Percentiles rank a stretch among this genome's conserved stretches.
phyloP scores from a whole-genome alignment of 1,140 invertebrate species.

The Sarcophaga bullata region DNA sequence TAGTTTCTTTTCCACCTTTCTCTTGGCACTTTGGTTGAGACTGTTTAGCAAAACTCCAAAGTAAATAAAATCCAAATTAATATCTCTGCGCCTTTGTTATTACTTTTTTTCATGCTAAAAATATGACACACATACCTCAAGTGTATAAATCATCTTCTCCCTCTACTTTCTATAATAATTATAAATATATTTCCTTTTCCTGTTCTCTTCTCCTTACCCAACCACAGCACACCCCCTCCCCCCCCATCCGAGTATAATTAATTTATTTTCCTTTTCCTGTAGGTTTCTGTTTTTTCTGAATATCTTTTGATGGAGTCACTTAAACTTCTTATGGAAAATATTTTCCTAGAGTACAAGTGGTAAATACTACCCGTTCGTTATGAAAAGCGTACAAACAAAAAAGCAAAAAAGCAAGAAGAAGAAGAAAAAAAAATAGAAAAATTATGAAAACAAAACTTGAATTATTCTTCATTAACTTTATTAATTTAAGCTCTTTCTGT shows the following conservation, averaged over 20 bases:
- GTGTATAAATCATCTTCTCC: neutral
- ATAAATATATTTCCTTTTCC: neutral
- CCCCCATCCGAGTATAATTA: neutral
- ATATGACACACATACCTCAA: neutral
- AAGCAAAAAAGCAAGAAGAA: no score
- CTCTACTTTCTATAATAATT: neutral
- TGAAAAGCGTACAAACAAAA: no score
- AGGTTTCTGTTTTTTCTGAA: neutral
- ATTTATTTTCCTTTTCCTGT: neutral
- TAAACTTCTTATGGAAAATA: constrained; percentile 5
- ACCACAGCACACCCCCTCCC: no score
- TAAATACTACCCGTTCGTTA: no score
- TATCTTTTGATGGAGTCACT: neutral
- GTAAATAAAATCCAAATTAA: neutral
- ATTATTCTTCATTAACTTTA: constrained; percentile 22
- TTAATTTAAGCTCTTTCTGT: constrained; percentile 15
- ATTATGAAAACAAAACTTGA: neutral
- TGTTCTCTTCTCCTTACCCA: neutral
- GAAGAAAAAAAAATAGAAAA: no score
- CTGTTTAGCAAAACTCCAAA: neutral
- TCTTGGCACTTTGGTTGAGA: neutral
- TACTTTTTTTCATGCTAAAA: neutral
- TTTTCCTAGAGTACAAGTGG: neutral
- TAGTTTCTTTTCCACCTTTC: neutral
- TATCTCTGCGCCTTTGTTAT: neutral